phyloP scores from a whole-genome alignment of 2,797 vertebrate species.

The Pteropus rufus region DNA sequence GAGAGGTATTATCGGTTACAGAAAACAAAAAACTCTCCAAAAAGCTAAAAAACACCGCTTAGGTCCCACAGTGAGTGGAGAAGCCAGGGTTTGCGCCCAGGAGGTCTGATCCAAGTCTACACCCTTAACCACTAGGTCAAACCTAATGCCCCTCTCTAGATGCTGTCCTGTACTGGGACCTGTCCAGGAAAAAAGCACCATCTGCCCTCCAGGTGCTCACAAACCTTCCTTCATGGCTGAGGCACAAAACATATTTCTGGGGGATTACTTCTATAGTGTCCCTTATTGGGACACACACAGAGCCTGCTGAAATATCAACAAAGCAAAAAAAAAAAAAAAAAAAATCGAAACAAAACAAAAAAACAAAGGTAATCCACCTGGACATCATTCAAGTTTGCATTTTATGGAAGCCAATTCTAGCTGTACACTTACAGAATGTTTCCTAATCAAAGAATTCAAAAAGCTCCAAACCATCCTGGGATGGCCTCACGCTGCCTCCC shows the following conservation, averaged over 20 bases:
- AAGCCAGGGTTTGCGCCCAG: not conserved
- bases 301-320: not conserved
- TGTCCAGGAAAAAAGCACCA: not conserved
- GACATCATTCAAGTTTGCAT: not conserved
- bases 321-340: not conserved
- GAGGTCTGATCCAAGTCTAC: not conserved
- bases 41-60: not conserved
- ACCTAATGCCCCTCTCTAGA: not conserved
- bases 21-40: not conserved
- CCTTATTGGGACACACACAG: not conserved
- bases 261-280: not conserved
- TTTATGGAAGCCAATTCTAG: not conserved
- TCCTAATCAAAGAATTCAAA: not conserved
- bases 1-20: not conserved
- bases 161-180: not conserved
- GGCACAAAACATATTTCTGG: not conserved
- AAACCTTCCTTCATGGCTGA: not conserved
- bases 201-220: not conserved
- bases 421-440: not conserved
- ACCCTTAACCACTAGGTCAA: not conserved
- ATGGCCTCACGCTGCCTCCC: not conserved
- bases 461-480: not conserved
- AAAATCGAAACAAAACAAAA: not conserved
- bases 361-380: not conserved
- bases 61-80: not conserved